Evolutionary conservation across 2,797 vertebrate species (phyloP).

Genomic region (Silurus aristotelis): DNA sequence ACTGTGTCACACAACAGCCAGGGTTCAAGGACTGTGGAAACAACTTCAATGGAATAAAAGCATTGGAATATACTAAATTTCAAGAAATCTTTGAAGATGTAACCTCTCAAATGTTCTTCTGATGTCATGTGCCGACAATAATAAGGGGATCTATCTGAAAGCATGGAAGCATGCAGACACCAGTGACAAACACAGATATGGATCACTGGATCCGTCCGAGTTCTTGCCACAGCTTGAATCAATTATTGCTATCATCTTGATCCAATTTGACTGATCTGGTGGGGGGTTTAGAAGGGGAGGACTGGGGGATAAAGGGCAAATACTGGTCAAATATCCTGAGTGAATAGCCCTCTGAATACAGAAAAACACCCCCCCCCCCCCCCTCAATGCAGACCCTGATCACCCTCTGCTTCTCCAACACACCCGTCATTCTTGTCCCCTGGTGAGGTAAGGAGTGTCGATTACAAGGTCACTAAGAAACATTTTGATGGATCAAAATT

Average conservation of each 20-base stretch:
- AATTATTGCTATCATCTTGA: constrained; percentile 99
- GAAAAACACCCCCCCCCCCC: constrained; percentile 19
- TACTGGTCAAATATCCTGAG: constrained; percentile 91
- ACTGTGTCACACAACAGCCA: constrained; percentile 19
- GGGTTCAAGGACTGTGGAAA: background rate
- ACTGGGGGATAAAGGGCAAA: constrained; percentile 81
- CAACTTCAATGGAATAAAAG: constrained; percentile 45
- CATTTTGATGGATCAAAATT: constrained; percentile 27
- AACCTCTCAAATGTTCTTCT: constrained; percentile 85
- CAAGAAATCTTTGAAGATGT: constrained; percentile 83
- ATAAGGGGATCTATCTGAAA: constrained; percentile 91
- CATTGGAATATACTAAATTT: constrained; percentile 71
- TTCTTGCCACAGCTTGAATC: constrained; percentile 89
- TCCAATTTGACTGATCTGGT: constrained; percentile 99
- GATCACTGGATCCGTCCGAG: constrained; percentile 89
- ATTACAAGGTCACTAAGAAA: constrained; percentile 31
- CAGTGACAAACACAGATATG: constrained; percentile 91
- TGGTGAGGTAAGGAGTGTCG: constrained; percentile 39
- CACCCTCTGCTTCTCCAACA: constrained; percentile 10
- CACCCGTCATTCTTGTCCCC: constrained; percentile 40
- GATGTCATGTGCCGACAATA: constrained; percentile 95
- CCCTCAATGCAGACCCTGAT: constrained; percentile 6
- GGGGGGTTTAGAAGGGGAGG: constrained; percentile 66
- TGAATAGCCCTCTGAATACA: constrained; percentile 63
- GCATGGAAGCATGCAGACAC: constrained; percentile 79